Conservation (phyloP, 2,113 vertebrate species). For the Vidua chalybeata region DNA sequence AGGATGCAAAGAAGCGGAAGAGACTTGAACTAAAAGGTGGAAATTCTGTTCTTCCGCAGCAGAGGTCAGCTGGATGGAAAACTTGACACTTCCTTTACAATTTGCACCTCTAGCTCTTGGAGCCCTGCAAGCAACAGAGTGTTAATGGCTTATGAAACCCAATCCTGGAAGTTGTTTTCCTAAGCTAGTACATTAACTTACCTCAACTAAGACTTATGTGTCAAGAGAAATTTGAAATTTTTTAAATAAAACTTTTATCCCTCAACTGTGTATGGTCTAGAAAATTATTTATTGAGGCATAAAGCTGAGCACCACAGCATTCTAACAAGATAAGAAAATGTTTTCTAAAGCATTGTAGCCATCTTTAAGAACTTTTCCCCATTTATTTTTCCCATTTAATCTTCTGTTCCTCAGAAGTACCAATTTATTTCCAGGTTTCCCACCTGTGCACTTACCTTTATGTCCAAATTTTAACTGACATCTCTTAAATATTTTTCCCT, state of each 20-base stretch:
- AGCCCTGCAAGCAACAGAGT: not conserved
- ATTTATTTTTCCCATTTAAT: not conserved
- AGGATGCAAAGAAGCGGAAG: not conserved
- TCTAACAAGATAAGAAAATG: not conserved
- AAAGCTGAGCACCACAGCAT: not conserved
- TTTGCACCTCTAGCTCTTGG: not conserved
- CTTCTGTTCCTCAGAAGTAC: not conserved
- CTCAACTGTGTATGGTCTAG: not conserved
- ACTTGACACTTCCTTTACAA: not conserved
- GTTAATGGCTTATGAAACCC: not conserved
- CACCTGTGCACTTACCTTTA: not conserved
- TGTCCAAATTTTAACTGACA: not conserved
- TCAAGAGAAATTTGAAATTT: slow-evolving; percentile 42
- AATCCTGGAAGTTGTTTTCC: not conserved
- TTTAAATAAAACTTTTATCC: slow-evolving; percentile 54
- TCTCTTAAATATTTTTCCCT: not conserved
- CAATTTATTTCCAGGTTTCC: not conserved
- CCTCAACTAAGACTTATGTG: slow-evolving; percentile 24
- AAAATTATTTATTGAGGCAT: not conserved
- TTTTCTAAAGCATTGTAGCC: not conserved
- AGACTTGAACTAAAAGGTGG: not conserved
- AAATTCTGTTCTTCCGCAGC: not conserved
- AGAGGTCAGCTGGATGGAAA: not conserved
- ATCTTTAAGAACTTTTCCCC: not conserved
- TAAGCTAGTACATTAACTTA: slow-evolving; percentile 53